Conservation (phyloP, 1,140 invertebrate species). For the Lordiphosa mommai region DNA sequence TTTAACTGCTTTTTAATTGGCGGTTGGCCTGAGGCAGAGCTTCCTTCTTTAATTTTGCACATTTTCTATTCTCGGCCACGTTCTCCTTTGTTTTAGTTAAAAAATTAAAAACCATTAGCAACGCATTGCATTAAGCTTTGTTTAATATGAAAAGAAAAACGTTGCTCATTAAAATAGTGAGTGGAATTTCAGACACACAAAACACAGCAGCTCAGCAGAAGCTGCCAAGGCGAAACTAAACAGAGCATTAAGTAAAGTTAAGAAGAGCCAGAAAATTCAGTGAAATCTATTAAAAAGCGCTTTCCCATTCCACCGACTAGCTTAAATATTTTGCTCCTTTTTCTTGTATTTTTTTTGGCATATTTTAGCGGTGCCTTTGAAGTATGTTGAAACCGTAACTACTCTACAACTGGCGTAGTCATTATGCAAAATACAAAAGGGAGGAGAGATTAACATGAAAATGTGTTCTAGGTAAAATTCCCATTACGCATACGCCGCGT, state of each 20-base stretch:
- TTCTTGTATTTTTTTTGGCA: slow-evolving; percentile 6
- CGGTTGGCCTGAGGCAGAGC: neutral
- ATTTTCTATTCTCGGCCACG: neutral
- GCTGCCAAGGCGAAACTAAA: neutral
- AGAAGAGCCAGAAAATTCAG: neutral
- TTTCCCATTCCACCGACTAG: neutral
- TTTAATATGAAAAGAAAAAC: slow-evolving; percentile 9
- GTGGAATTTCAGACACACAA: neutral
- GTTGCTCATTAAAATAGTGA: slow-evolving; percentile 36
- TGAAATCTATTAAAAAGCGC: slow-evolving; percentile 1
- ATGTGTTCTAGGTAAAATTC: slow-evolving; percentile 19
- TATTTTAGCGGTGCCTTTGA: slow-evolving; percentile 17
- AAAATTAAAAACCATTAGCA: slow-evolving; percentile 38
- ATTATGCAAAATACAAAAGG: slow-evolving; percentile 55
- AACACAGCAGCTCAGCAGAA: slow-evolving; percentile 1
- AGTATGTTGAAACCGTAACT: slow-evolving; percentile 8
- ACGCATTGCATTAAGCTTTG: slow-evolving; percentile 20
- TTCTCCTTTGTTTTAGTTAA: slow-evolving; percentile 23
- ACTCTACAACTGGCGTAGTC: slow-evolving; percentile 8
- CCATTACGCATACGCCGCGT: slow-evolving; percentile 45
- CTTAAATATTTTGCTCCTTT: slow-evolving; percentile 4
- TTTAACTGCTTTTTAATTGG: slow-evolving; percentile 46
- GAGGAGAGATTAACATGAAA: slow-evolving; percentile 50
- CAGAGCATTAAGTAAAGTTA: neutral
- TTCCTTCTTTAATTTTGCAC: neutral